Percentiles rank a stretch among this genome's conserved stretches.
Evolutionary conservation across 2,888 invertebrate genomes (phyloP).

Genomic region (Frankliniella intonsa): DNA sequence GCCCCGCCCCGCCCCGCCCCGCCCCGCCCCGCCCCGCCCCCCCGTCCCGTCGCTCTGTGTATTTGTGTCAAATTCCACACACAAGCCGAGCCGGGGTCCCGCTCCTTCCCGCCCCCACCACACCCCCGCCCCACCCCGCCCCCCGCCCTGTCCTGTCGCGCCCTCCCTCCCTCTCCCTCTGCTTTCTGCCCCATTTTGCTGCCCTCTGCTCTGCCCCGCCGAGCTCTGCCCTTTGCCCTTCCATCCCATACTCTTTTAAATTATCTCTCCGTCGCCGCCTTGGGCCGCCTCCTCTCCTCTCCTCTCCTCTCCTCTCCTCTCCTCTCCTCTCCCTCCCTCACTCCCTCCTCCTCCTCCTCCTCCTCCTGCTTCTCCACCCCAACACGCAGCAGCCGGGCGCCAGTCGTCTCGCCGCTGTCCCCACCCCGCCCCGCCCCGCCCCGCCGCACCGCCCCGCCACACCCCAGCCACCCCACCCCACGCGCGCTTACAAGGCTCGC

Average conservation of each 20-base stretch:
- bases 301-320: too few relatives aligned
- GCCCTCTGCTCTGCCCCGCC: background rate
- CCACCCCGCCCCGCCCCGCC: background rate
- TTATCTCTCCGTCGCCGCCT: slow-evolving; percentile 2
- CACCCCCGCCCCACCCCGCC: background rate
- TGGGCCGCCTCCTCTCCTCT: background rate
- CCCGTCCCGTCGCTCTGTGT: slow-evolving; percentile 17
- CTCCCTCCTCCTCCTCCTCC: too few relatives aligned
- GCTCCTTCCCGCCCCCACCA: background rate
- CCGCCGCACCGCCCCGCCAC: background rate
- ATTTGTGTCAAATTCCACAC: slow-evolving; percentile 24
- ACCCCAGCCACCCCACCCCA: too few relatives aligned
- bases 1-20: too few relatives aligned
- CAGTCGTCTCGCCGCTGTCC: background rate
- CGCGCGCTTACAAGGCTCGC: background rate
- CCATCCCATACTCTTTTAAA: background rate
- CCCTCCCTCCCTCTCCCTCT: background rate
- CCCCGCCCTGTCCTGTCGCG: background rate
- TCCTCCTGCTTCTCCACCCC: too few relatives aligned
- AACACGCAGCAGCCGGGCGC: background rate
- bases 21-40: too few relatives aligned
- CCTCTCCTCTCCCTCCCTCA: too few relatives aligned
- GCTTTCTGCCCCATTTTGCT: background rate
- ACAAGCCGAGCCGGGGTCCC: background rate
- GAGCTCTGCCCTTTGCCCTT: background rate